A percentile compares a stretch with the other conserved stretches of the same genome.
phyloP scores from a whole-genome alignment of 2,797 vertebrate species.

The Nothura maculosa region DNA sequence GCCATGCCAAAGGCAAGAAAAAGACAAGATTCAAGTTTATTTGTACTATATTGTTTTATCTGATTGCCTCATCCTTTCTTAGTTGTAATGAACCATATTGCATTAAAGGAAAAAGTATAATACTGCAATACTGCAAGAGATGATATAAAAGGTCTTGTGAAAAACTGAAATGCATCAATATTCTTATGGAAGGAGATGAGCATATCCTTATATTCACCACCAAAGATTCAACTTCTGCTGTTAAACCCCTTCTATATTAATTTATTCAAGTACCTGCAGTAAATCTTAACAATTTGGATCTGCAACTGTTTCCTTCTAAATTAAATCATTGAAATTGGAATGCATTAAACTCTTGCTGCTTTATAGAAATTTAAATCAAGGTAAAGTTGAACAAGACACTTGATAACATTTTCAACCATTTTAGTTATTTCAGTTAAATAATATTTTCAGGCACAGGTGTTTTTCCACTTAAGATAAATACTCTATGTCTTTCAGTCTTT shows the following conservation, averaged over 20 bases:
- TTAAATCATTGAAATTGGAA: slow-evolving; percentile 1
- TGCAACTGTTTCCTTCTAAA: slow-evolving; percentile 23
- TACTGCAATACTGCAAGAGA: neutral
- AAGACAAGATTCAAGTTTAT: neutral
- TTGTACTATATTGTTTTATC: neutral
- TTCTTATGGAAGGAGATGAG: slow-evolving; percentile 14
- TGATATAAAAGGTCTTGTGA: slow-evolving; percentile 2
- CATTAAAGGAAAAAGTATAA: neutral
- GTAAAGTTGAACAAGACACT: neutral
- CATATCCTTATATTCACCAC: neutral
- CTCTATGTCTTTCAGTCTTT: neutral
- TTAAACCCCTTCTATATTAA: slow-evolving; percentile 47
- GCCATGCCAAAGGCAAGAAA: neutral
- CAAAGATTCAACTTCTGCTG: slow-evolving; percentile 10
- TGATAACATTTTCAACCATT: neutral
- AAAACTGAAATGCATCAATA: neutral
- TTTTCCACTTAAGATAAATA: neutral
- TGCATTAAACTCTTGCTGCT: neutral
- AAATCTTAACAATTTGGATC: slow-evolving; percentile 10
- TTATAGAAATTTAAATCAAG: slow-evolving; percentile 11
- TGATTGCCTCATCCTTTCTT: neutral
- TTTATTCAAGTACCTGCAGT: slow-evolving; percentile 44
- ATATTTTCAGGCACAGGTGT: neutral
- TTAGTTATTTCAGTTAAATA: neutral
- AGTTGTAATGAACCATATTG: neutral